Evolutionary conservation across 2,888 invertebrate genomes (phyloP).

Genomic region (Serripes groenlandicus): DNA sequence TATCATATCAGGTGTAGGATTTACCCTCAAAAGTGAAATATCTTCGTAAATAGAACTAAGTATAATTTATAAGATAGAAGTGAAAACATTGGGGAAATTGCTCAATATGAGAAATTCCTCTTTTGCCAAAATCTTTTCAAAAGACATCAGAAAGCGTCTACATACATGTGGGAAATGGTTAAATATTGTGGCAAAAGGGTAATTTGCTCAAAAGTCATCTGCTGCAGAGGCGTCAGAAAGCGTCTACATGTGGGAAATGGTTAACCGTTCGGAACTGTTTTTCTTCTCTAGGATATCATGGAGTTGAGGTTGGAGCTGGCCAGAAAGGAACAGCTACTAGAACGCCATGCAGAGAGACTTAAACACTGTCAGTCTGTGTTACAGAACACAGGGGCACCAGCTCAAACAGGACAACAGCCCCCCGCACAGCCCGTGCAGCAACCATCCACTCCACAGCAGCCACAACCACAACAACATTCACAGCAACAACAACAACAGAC

Average conservation of each 20-base stretch:
- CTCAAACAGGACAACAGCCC: constrained; percentile 55
- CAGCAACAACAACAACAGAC: constrained; percentile 23
- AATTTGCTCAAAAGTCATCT: too few relatives aligned
- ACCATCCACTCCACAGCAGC: constrained; percentile 43
- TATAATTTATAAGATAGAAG: too few relatives aligned
- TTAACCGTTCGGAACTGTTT: too few relatives aligned
- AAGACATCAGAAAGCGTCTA: too few relatives aligned
- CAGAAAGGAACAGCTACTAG: constrained; percentile 95
- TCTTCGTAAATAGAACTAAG: too few relatives aligned
- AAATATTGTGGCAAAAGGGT: too few relatives aligned
- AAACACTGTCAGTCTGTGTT: constrained; percentile 96
- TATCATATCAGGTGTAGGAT: too few relatives aligned
- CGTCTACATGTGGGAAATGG: neutral
- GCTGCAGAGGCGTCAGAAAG: too few relatives aligned
- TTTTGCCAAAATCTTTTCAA: neutral
- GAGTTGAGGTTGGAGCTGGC: constrained; percentile 94
- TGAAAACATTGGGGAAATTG: neutral
- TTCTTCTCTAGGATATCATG: constrained; percentile 90
- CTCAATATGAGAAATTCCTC: neutral
- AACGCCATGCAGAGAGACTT: constrained; percentile 96
- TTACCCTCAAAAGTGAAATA: too few relatives aligned
- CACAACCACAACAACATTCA: constrained; percentile 26
- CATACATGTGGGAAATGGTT: neutral
- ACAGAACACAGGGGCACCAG: constrained; percentile 55
- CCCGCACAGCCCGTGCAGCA: constrained; percentile 37